A percentile compares a stretch with the other conserved stretches of the same genome.
Conservation (phyloP, 2,888 invertebrate species). For the Plagiodera versicolora region DNA sequence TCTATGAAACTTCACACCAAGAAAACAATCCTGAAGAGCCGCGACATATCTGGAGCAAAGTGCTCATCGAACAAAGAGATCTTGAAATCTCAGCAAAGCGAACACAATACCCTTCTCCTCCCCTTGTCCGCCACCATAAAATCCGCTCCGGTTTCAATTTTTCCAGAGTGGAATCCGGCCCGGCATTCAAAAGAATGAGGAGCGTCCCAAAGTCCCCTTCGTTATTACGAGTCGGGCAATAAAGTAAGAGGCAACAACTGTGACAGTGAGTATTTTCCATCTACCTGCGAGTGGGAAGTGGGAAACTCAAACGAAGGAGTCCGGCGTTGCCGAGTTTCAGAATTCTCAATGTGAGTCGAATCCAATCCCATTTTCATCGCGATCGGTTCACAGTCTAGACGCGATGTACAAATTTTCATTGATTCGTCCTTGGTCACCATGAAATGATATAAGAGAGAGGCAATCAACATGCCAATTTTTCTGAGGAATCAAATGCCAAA, state of each 20-base stretch:
- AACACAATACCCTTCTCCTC: neutral
- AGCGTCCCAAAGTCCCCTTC: conserved; percentile 3
- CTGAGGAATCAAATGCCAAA: too few species aligned
- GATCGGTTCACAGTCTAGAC: too few species aligned
- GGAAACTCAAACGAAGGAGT: neutral
- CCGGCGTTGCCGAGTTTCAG: neutral
- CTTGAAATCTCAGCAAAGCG: neutral
- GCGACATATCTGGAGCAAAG: neutral
- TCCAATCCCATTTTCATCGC: too few species aligned
- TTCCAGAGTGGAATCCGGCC: neutral
- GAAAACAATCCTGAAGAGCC: too few species aligned
- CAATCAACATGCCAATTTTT: too few species aligned
- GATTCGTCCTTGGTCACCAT: too few species aligned
- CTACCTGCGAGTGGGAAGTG: conserved; percentile 7
- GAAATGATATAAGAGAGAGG: too few species aligned
- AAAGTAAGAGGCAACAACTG: conserved; percentile 9
- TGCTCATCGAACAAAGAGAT: neutral
- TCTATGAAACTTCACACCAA: too few species aligned
- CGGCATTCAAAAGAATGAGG: neutral
- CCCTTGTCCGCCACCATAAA: neutral
- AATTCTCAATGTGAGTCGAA: too few species aligned
- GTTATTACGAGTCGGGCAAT: conserved; percentile 14
- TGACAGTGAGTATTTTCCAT: conserved; percentile 5
- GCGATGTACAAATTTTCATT: too few species aligned
- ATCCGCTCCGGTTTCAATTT: conserved; percentile 7